Base-by-base conservation (phyloP, 2,888 invertebrate species). In the Protonemura montana region DNA sequence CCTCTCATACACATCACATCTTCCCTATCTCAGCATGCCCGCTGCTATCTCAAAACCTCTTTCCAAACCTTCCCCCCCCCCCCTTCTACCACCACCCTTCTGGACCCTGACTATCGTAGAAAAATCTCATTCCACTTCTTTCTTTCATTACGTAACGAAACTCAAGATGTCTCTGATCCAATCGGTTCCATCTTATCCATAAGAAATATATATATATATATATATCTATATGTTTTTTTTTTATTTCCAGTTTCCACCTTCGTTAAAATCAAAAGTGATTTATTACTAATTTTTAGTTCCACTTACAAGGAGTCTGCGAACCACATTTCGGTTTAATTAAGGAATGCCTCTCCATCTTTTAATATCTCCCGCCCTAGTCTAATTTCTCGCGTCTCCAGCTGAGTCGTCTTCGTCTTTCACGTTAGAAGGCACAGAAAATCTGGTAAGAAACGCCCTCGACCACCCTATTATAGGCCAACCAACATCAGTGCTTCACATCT, bases 401-500 rank as follows among this genome's bases (percentile, higher is more conserved):
- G 2, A 21, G 1, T 59, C 59, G 59, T 59, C 59, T 59, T 21
- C 59, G 59, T 21, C 59, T 59, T 59, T 59, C 59, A 21, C 21
- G 21, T 59, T 59, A 81, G 13, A 59, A 21, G 59, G 59, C 59
- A 2, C 7, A 59, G 59, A 59, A 59, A 59, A 21, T 59, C 16
- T 21, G 80, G 16, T 16, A 10, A 81, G 81, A 21, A 81, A 29
- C 81, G 81, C 81, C 81, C 81, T 81, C 59, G 59, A 59, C 6
- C 41, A 16, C 35, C 82, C 82, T 35, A 2, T 41, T 5, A n/a
- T 41, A 35, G 82, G 30, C 82, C 82, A 82, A 82, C 82, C 82
- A 82, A 82, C 26, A n/a, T 41, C 41, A 25, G n/a, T 5, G 41
- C 25, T 25, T 82, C 82, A 41, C 82, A 82, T 35, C 82, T 82